Base-by-base conservation (phyloP, 2,113 vertebrate species). In the Hylia prasina region DNA sequence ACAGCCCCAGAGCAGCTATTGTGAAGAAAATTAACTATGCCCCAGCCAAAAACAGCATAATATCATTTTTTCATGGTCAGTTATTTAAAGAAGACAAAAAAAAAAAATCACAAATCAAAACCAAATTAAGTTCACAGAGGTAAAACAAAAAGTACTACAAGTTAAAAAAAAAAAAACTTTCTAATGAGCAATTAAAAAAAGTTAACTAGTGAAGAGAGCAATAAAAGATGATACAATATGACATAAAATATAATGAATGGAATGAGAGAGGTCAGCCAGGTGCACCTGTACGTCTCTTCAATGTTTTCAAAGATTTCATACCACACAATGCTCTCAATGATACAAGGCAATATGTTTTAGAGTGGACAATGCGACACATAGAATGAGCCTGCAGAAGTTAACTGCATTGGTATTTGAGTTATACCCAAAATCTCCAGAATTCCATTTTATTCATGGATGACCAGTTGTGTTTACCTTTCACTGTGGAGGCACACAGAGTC, bases 111-210 rank as follows among this genome's bases (percentile, higher is more conserved):
- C 39, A 81, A 69, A 81, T 42, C 45, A 91, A 76, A 97, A 82
- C n/a, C 25, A 90, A 66, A 90, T 31, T 28, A 82, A 19, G 69
- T 71, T 92, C 88, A 89, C 40, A 89, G 22, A 78, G 37, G 48
- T 51, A 56, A 71, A 89, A 78, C 7, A 9, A 40, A 54, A 83
- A 61, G 17, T 40, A 86, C 21, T 30, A 58, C 47, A 63, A 51
- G 64, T 70, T 81, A 7, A 40, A 17, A 66, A 51, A 69, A 65
- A 47, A 60, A 53, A 4, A 6, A 71, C 54, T 33, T 88, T 70
- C 37, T 83, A 87, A 87, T 82, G 56, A 78, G 39, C 83, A 94
- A 89, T 92, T 94, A 84, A 89, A 90, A 88, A 51, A 90, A 84
- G 65, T 82, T 84, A 78, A 50, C 76, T 82, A 91, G 31, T 17